Base-by-base conservation (phyloP, 2,888 invertebrate species). In the Tholera decimalis region DNA sequence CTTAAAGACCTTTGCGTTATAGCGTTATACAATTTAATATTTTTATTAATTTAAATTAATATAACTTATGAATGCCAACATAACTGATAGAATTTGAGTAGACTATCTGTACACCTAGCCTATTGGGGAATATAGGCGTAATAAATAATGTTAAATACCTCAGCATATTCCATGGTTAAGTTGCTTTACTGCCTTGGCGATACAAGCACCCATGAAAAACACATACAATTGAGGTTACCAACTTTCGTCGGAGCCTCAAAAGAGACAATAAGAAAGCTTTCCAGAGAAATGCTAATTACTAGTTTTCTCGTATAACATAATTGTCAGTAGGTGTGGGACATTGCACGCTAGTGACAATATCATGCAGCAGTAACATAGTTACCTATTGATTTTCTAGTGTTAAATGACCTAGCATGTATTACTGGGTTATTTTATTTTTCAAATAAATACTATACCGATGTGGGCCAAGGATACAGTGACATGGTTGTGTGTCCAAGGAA, bases 361-460 rank as follows among this genome's bases (percentile, higher is more conserved):
- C 54, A 51, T 58, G 20, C 44, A 41, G 57, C n/a, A 39, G 18
- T 71, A 50, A 28, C n/a, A 1, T n/a, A n/a, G n/a, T n/a, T n/a
- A 13, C 22, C 15, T 44, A 65, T 62, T 26, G 66, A 54, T 73
- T 71, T 46, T 55, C 22, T n/a, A 35, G 22, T 24, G 41, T 28
- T 15, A 7, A 20, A 68, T n/a, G 13, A 18, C 57, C 24, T 30
- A 61, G 7, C 13, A 18, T 28, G 13, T 18, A 37, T 37, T 13
- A 15, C n/a, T 26, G 22, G 13, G n/a, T 15, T 51, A 15, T 50
- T 33, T 9, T 8, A 43, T 33, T 9, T 8, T 56, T 26, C 0
- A 3, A 1, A 8, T 39, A 26, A 13, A 26, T 5, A 11, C 20
- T 35, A 1, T 15, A 22, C 11, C 18, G 28, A 51, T 65, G 11